Evolutionary conservation across 2,113 vertebrate species (phyloP), one percentile per base, ranked within the genome.

Genomic region (Crypturellus undulatus): DNA sequence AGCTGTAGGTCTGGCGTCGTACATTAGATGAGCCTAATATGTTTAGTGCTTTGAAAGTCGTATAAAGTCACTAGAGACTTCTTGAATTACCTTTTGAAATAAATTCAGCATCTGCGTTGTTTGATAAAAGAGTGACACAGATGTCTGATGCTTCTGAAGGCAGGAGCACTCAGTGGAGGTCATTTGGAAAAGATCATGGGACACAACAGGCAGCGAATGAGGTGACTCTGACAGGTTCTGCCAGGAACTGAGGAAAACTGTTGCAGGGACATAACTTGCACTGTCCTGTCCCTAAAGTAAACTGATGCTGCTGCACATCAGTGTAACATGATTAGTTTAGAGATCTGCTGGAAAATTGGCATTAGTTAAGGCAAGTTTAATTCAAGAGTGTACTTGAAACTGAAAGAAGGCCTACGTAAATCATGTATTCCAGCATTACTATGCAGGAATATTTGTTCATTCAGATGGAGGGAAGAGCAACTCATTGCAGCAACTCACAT

Each of bases 21-120:
- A 75, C 73, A 42, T 90, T 84, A 94, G 62, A 88, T 64, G 20
- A 93, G 43, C 51, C 22, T 95, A 91, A 95, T 84, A 63, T 9
- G 20, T 87, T 93, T 92, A 89, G 94, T 56, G 73, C 45, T 93
- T 95, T 91, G 72, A 82, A 96, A 95, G 86, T 59, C 38, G 34
- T 38, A 70, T 56, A 67, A 63, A 96, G 79, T 88, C 80, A 79
- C 76, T 78, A 42, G 88, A 94, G 70, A 80, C 52, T 32, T 93
- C 81, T 49, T 59, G n/a, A 88, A 81, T 59, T 77, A 83, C 80
- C 60, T 91, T 93, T 84, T 84, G 82, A 87, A 92, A 95, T 58
- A 70, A 83, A 81, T 60, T 92, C 79, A 92, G 64, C 62, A 87
- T 62, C 87, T 91, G 60, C 90, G 69, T 18, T 62, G 63, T 80